Base-by-base conservation (phyloP, 1,140 invertebrate species). In the Aphaenogaster rudis region DNA sequence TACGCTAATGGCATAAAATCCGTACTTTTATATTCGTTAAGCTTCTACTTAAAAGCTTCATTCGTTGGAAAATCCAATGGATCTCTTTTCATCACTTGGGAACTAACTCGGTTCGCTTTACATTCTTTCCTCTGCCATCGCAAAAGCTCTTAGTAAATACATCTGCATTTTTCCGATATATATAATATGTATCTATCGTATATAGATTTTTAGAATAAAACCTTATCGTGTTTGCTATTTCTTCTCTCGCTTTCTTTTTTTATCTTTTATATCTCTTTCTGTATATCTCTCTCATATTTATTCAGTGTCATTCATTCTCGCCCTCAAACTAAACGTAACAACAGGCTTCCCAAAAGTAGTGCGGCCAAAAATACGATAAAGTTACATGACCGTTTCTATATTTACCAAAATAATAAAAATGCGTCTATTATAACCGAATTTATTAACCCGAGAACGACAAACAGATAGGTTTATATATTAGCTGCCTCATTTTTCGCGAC, bases 201-300 rank as follows among this genome's bases (percentile, higher is more conserved):
- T 61, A 72, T 82, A 61, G 45, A 42, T 28, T 36, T 61, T 84
- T 72, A 76, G 69, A 84, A 61, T 48, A 82, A 42, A 84, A 84
- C 36, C 54, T 84, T 74, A 84, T 74, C 66, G 42, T 50, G 66
- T 63, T 74, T 59, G 28, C 17, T 76, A 71, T 71, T 76, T 76
- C 69, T 76, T 76, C 39, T 71, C 33, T 61, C 8, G 42, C 6
- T 82, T 52, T 33, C 17, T 87, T 52, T 54, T 54, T 57, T 71
- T 64, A 50, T 54, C n/a, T 50, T 3, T 50, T 69, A 71, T 61
- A 82, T 86, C 77, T 86, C 64, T 86, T 81, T 81, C 76, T 69
- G 33, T 71, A 54, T 72, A 11, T 76, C 64, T 76, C 57, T 84
- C 54, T 28, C 28, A 28, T 28, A 28, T 52, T 57, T 59, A 50